Conservation (phyloP, 2,113 vertebrate genomes). For the Ranitomeya imitator region DNA sequence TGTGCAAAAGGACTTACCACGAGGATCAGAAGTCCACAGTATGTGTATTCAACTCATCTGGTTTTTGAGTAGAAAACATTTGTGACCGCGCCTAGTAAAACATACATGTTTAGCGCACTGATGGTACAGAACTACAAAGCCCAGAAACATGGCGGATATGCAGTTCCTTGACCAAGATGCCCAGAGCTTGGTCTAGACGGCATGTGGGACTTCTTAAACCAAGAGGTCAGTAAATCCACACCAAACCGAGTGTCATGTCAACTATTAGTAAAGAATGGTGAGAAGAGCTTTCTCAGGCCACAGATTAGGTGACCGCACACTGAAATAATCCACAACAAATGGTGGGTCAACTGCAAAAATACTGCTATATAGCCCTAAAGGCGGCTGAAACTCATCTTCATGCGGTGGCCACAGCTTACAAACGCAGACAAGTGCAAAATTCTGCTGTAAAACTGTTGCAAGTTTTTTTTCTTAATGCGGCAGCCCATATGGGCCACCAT, state of each 20-base stretch:
- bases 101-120: too few species aligned
- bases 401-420: too few species aligned
- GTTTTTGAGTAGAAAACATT: background rate
- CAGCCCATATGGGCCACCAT: too few species aligned
- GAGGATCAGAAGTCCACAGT: background rate
- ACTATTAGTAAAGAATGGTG: slow-evolving; percentile 46
- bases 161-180: background rate
- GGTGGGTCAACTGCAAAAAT: background rate
- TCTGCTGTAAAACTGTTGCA: too few species aligned
- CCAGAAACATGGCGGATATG: background rate
- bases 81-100: too few species aligned
- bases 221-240: slow-evolving; percentile 26
- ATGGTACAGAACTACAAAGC: background rate
- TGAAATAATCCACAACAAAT: background rate
- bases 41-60: background rate
- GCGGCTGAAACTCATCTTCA: too few species aligned
- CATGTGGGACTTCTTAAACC: slow-evolving; percentile 19
- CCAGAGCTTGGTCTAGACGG: slow-evolving; percentile 31
- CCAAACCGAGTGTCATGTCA: slow-evolving; percentile 45
- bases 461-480: too few species aligned
- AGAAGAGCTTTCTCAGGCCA: slow-evolving; percentile 34
- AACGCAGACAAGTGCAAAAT: too few species aligned
- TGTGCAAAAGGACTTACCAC: too few species aligned
- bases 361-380: background rate
- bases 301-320: slow-evolving; percentile 38